Evolutionary conservation across 2,888 invertebrate genomes (phyloP), one percentile per base, ranked within the genome.

Genomic region (Ariolimax columbianus): DNA sequence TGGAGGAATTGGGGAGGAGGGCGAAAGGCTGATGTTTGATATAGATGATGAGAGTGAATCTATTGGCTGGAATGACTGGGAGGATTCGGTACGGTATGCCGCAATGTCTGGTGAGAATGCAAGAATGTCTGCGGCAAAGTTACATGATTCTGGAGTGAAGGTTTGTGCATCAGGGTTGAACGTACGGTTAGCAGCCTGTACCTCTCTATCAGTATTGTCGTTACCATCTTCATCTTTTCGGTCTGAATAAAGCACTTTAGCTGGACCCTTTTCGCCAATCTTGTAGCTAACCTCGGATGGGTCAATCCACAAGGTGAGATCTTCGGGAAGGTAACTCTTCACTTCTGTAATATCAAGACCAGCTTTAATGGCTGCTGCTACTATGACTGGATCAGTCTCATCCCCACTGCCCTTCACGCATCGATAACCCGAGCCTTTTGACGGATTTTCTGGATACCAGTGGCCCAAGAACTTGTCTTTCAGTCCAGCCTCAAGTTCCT

Each of bases 361-460:
- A 90, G 98, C 97, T 93, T 98, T 97, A 89, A 97, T 95, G 66
- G 98, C 98, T 0, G 99, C 98, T 75, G 97, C 95, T 91, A 97
- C 97, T 89, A 99, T 95, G 40, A 98, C 97, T 47, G 98, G 97
- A 94, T 99, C 99, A 87, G 98, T 96, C 78, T 94, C 92, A 33
- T 98, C 98, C 91, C 97, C 97, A 75, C 97, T 98, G 47, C 98
- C 98, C 94, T 98, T 98, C 89, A 99, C 95, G 94, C 98, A 99
- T 92, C 99, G 96, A 95, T 97, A 99, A 19, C 98, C 99, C 55
- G 98, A 98, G 1, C 99, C 99, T 94, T 97, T 97, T 95, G 97
- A 97, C 63, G 99, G 98, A 93, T 97, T 96, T 92, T 98, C 98
- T 0, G 98, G 98, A 95, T 99, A 98, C 99, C 99, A 99, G 95